phyloP scores from a whole-genome alignment of 2,113 vertebrate genomes.

The Pogonocichla stellata region DNA sequence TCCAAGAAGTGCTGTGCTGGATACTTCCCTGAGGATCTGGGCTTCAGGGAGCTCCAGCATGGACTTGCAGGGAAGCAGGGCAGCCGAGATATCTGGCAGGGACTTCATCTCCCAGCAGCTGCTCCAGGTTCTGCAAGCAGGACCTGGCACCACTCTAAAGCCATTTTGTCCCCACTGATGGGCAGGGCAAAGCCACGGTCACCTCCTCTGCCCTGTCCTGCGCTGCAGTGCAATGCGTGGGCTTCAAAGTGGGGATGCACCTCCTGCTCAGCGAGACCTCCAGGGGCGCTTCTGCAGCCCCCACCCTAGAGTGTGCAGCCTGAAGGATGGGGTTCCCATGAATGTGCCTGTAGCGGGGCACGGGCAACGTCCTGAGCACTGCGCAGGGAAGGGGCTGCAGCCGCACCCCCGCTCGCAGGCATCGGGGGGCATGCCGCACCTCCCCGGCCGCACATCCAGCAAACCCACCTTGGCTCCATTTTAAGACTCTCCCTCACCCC shows the following conservation, averaged over 20 bases:
- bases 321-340: accelerated
- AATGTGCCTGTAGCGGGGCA: accelerated
- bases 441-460: not conserved
- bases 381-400: not conserved
- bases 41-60: not conserved
- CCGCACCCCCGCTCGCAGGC: accelerated
- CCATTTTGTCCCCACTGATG: not conserved
- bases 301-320: not conserved
- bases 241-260: not conserved
- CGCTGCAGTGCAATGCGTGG: accelerated
- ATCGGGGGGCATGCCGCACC: accelerated
- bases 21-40: not conserved
- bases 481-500: not conserved
- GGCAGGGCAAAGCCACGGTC: not conserved
- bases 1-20: not conserved
- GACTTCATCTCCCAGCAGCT: not conserved
- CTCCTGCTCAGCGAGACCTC: accelerated
- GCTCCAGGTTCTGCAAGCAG: not conserved
- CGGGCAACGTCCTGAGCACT: not conserved
- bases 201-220: not conserved
- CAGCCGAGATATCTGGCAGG: not conserved
- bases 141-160: not conserved
- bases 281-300: not conserved
- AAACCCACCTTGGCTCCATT: not conserved
- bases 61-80: accelerated